phyloP scores from a whole-genome alignment of 2,888 invertebrate genomes.

The Perdita meconis region DNA sequence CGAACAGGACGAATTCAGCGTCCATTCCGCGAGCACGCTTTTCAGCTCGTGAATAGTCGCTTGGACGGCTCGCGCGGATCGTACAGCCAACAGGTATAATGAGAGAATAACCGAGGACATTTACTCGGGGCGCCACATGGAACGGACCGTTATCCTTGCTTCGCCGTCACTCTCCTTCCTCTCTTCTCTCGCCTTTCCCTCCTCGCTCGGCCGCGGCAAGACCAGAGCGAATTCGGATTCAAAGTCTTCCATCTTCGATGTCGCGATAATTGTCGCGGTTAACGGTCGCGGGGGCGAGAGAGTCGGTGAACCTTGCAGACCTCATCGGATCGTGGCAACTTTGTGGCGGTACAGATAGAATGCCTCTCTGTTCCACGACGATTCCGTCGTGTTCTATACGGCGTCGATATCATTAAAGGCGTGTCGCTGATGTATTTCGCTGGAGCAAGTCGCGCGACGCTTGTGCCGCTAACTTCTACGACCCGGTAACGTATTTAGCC shows the following conservation, averaged over 20 bases:
- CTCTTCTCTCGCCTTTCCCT: constrained; percentile 11
- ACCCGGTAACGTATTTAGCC: no score
- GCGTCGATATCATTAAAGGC: no score
- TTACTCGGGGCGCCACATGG: constrained; percentile 82
- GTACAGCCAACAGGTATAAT: constrained; percentile 67
- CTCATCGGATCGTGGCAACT: no score
- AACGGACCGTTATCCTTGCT: constrained; percentile 82
- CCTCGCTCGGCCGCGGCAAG: constrained; percentile 5
- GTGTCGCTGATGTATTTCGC: no score
- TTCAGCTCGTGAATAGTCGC: constrained; percentile 57
- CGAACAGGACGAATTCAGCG: constrained; percentile 10
- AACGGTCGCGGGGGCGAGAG: constrained; percentile 27
- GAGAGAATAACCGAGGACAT: constrained; percentile 76
- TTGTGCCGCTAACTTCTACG: no score
- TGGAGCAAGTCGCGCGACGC: no score
- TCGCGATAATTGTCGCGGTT: constrained; percentile 40
- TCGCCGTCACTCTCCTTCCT: constrained; percentile 53
- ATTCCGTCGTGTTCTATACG: no score
- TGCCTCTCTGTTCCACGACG: no score
- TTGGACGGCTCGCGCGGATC: constrained; percentile 48
- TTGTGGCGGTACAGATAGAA: no score
- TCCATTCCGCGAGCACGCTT: constrained; percentile 34
- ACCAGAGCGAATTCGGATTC: constrained; percentile 60
- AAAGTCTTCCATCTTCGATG: constrained; percentile 32
- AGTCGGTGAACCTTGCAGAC: background rate